These are phyloP conservation scores for Aplodontia rufa DNA, from an alignment of 2,113 vertebrate species.

Conservation along the genomic window DNA sequence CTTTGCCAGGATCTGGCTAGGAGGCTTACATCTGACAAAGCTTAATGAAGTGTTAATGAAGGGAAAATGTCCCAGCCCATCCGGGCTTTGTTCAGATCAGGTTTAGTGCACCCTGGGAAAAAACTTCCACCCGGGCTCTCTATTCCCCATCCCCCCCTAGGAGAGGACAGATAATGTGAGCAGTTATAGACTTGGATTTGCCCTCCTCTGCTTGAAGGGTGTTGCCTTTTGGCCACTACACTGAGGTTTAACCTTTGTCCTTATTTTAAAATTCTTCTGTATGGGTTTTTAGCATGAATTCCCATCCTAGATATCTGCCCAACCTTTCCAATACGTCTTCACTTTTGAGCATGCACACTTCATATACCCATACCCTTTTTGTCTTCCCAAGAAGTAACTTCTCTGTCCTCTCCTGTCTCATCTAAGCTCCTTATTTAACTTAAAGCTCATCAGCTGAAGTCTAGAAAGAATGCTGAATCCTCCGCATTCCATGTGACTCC, in stretches of 20 bases:
- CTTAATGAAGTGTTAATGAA: slow-evolving; percentile 77
- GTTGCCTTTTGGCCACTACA: not conserved
- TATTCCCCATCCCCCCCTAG: too few relatives aligned
- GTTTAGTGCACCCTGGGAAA: not conserved
- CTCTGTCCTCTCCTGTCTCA: not conserved
- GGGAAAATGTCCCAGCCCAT: slow-evolving; percentile 44
- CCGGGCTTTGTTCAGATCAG: slow-evolving; percentile 36
- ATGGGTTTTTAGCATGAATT: not conserved
- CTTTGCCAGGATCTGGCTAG: slow-evolving; percentile 69
- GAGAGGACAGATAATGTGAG: not conserved
- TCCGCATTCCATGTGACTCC: not conserved
- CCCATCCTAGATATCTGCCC: not conserved
- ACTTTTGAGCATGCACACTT: not conserved
- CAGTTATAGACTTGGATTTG: not conserved
- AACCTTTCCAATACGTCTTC: not conserved
- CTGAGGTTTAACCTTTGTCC: not conserved
- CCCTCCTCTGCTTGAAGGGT: not conserved
- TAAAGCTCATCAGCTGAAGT: not conserved
- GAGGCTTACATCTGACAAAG: slow-evolving; percentile 60
- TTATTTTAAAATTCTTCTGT: not conserved
- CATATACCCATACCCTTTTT: not conserved
- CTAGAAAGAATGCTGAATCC: not conserved
- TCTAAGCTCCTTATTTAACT: not conserved
- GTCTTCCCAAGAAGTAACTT: not conserved
- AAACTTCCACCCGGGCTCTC: not conserved